Base-by-base conservation (phyloP, 2,113 vertebrate species). In the Balaenoptera acutorostrata region DNA sequence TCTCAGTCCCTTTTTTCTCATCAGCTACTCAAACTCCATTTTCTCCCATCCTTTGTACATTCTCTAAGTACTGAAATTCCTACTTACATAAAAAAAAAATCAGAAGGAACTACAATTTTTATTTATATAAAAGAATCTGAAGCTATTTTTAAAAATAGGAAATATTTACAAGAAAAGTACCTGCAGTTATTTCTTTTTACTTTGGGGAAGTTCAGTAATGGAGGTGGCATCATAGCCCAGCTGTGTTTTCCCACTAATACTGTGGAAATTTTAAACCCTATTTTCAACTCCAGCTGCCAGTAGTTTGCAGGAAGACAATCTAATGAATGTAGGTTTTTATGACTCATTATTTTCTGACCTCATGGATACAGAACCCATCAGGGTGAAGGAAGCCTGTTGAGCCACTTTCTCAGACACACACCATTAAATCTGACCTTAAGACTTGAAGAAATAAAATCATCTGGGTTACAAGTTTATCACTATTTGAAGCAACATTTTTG, bases 1-100 rank as follows among this genome's bases (percentile, higher is more conserved):
- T 13, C 17, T 9, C 25, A 41, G 6, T 59, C 15, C 25, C 13
- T 33, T 46, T n/a, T 77, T 77, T 18, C 31, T 33, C 74, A 7
- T 33, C 46, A 77, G 31, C 46, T 52, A 77, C 46, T 77, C 74
- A 52, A 77, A 77, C 31, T 77, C 74, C 46, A 77, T 52, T n/a
- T 52, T 87, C 83, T 41, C 66, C 41, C 33, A 66, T 31, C 41
- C 36, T 17, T 23, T 68, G 11, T 36, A 44, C 21, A 71, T 83
- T 87, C 68, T 61, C 52, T 94, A 59, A 87, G 44, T 77, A 71
- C 20, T 90, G 4, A 17, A 87, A 61, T 36, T 90, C 49, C 55
- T 84, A 85, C 29, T 91, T 49, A 55, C 57, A 75, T 29, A 74
- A 90, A 97, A 95, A 72, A 39, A 93, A 91, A 55, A 55, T 33